Percentiles rank a stretch among this genome's conserved stretches.
Evolutionary conservation across 1,140 invertebrate species (phyloP).

Genomic region (Halyomorpha halys): DNA sequence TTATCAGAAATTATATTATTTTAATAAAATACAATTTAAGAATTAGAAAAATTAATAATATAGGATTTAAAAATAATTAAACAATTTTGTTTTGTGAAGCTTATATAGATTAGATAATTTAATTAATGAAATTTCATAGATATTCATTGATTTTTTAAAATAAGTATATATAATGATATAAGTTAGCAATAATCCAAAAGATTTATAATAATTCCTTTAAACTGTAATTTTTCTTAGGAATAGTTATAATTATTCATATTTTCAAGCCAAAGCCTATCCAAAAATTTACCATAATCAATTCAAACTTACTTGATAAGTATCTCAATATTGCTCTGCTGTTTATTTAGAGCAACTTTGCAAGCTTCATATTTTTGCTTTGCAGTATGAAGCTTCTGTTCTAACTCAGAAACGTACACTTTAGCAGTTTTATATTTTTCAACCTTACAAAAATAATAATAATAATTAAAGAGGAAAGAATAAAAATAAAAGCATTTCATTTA

Average conservation of each 20-base stretch:
- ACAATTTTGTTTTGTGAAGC: too few species aligned
- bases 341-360: neutral
- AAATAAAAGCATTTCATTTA: too few species aligned
- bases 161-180: too few species aligned
- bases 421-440: conserved; percentile 4
- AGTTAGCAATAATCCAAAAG: too few species aligned
- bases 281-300: neutral
- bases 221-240: neutral
- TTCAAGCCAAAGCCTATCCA: neutral
- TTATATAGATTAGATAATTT: too few species aligned
- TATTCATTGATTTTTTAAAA: too few species aligned
- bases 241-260: neutral
- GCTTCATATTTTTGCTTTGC: conserved; percentile 5
- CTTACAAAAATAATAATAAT: neutral
- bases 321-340: neutral
- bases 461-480: neutral
- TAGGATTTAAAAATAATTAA: too few species aligned
- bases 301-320: neutral
- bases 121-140: too few species aligned
- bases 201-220: too few species aligned
- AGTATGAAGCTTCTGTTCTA: neutral
- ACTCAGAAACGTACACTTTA: neutral
- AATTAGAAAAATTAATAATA: too few species aligned
- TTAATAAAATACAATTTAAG: too few species aligned
- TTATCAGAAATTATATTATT: too few species aligned